phyloP scores from a whole-genome alignment of 2,113 vertebrate species.

The Prunella himalayana region DNA sequence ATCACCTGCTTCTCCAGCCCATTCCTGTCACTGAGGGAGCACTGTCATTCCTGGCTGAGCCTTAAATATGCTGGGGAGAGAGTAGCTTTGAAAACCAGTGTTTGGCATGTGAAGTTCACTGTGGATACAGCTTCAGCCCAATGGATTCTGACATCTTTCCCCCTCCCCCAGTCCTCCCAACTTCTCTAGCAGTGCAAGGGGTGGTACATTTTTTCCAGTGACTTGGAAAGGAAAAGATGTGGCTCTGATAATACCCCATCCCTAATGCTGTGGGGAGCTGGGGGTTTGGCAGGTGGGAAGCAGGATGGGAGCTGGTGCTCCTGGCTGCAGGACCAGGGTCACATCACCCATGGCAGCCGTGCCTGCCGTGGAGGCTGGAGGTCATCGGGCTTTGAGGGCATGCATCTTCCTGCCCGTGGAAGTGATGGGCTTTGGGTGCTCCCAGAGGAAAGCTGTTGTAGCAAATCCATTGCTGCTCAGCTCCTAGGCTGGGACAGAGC shows the following conservation, averaged over 20 bases:
- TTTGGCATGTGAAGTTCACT: neutral
- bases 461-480: rapidly evolving
- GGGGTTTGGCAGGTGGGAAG: neutral
- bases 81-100: neutral
- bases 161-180: neutral
- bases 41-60: neutral
- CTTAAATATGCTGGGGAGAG: neutral
- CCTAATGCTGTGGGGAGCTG: rapidly evolving
- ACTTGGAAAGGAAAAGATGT: neutral
- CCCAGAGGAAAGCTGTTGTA: rapidly evolving
- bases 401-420: rapidly evolving
- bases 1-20: neutral
- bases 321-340: neutral
- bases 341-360: neutral
- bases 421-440: neutral
- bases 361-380: neutral
- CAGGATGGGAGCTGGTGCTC: neutral
- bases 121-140: neutral
- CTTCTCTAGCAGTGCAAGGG: neutral
- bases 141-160: neutral
- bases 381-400: neutral
- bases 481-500: neutral
- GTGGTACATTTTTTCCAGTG: neutral
- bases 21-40: neutral
- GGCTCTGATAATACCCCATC: neutral